Conservation (phyloP, 2,888 invertebrate genomes). For the Hyppa rectilinea region DNA sequence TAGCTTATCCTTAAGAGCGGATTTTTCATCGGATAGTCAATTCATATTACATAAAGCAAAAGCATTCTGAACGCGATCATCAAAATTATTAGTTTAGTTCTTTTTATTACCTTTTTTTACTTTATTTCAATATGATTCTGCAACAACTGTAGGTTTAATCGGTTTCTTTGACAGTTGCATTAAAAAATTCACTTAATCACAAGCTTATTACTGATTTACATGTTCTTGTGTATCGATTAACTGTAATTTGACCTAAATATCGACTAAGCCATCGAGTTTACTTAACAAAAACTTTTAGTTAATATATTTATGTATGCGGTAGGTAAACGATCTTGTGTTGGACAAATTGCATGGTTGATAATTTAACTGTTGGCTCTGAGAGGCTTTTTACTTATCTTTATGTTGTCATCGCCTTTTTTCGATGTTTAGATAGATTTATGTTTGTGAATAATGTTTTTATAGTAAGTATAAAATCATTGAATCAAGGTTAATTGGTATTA, state of each 20-base stretch:
- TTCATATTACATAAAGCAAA: too few species aligned
- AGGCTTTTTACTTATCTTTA: slow-evolving; percentile 51
- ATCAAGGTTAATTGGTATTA: slow-evolving; percentile 29
- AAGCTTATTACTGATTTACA: slow-evolving; percentile 7
- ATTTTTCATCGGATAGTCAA: too few species aligned
- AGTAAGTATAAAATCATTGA: slow-evolving; percentile 4
- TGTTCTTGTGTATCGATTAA: slow-evolving; percentile 16
- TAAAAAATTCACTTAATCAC: not conserved
- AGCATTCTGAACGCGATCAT: too few species aligned
- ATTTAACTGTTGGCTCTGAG: slow-evolving; percentile 30
- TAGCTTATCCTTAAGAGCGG: too few species aligned
- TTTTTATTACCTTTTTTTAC: too few species aligned
- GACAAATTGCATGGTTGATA: slow-evolving; percentile 45
- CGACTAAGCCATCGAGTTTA: slow-evolving; percentile 24
- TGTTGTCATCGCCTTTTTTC: slow-evolving; percentile 38
- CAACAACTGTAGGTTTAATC: too few species aligned
- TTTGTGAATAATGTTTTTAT: not conserved
- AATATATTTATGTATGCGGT: slow-evolving; percentile 53
- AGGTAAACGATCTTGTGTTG: slow-evolving; percentile 41
- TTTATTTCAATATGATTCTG: too few species aligned
- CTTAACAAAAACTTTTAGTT: slow-evolving; percentile 46
- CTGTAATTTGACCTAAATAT: slow-evolving; percentile 47
- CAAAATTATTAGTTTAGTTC: too few species aligned
- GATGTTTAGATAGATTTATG: slow-evolving; percentile 19
- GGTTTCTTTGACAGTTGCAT: slow-evolving; percentile 5